Base-by-base conservation (phyloP, 2,113 vertebrate genomes). In the Sphaerodactylus townsendi region DNA sequence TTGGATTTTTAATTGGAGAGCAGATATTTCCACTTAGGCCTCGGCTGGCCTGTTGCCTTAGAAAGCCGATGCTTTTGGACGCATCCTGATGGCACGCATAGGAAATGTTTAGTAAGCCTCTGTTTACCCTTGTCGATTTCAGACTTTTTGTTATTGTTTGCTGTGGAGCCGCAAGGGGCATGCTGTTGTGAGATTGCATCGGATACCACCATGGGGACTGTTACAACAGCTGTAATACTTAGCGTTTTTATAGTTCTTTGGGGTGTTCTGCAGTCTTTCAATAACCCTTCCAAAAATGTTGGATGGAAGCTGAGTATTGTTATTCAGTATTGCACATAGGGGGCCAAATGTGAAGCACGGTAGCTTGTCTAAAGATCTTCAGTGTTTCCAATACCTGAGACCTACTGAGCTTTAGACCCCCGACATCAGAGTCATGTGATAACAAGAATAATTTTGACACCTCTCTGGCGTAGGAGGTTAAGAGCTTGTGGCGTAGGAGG, bases 1-100 rank as follows among this genome's bases (percentile, higher is more conserved):
- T 33, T 39, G 69, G 81, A 77, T 77, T 85, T 91, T 87, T 71
- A 48, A 37, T 21, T 79, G 68, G 10, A 50, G 56, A 88, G 35
- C 28, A 79, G 19, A 69, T 85, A 82, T 85, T 73, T 30, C 30
- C 77, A 84, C 83, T 56, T n/a, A 83, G 15, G 35, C 81, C 82
- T 85, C 75, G 83, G 10, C 71, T 81, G 64, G 21, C 44, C 71
- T 77, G 39, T 68, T 89, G 48, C 48, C 30, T 79, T 89, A 72
- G 39, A 86, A 83, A 50, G 39, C 50, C 66, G 35, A 41, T 77
- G 46, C 50, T 85, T 79, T 70, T 79, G 50, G 53, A 65, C 44
- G 10, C 33, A 41, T 79, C 56, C 28, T 50, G 74, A 77, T 71
- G 53, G 83, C 64, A 71, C 4, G 30, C 0, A 2, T 1, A 1